Evolutionary conservation across 2,113 vertebrate genomes (phyloP), one percentile per base, ranked within the genome.

Genomic region (Grammomys dolichurus): DNA sequence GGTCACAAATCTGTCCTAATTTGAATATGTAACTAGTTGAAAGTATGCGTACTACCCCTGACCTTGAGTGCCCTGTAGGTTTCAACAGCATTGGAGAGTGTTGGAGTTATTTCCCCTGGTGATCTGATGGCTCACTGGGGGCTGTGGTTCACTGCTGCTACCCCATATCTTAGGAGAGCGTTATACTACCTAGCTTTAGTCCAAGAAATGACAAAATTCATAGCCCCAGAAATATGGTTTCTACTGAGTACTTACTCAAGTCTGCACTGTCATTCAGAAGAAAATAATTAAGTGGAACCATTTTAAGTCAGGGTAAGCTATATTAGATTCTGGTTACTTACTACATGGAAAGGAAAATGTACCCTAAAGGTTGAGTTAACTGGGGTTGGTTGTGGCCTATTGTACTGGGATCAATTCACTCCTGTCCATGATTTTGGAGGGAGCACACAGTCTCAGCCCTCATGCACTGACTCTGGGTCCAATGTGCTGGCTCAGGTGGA

Each of bases 401-500:
- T 13, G 5, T 56, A 0, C 40, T 60, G 4, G 36, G 24, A 11
- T 56, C 3, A 14, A 40, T 14, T 26, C 65, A 9, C 4, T 1
- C 51, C 56, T 82, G n/a, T 9, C 56, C 22, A 20, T 60, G 76
- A 4, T 84, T 2, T 40, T 48, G 26, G 0, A 28, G 40, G 10
- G 7, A 24, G 40, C 31, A 54, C 33, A 19, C 0, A 48, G 8
- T 40, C 24, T 4, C 5, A 33, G 28, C 17, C 14, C 5, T 46
- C 0, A 1, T 51, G 43, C n/a, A 7, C 77, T 67, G 60, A 54
- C 12, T 16, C 6, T 51, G 78, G 14, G 76, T 46, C 36, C 60
- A 3, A 0, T 7, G 3, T n/a, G 1, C 16, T 88, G 54, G 40
- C 11, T 31, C 65, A 31, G 5, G 0, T 40, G 54, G 16, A 36